Percentiles rank a stretch among this genome's conserved stretches.
phyloP scores from a whole-genome alignment of 2,113 vertebrate genomes.

The Megaleporinus macrocephalus region DNA sequence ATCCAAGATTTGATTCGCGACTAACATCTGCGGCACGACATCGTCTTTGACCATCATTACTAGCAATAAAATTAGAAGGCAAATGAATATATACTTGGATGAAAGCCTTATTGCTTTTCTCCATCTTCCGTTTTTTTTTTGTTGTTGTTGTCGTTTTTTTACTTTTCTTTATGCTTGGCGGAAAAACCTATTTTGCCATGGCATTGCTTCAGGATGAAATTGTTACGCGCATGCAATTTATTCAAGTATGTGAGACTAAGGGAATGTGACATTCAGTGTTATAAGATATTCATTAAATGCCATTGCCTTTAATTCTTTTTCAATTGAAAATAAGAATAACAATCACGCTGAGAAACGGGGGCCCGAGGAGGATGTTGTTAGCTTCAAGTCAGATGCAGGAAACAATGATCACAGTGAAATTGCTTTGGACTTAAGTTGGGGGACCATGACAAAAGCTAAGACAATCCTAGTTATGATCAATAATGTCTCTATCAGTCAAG shows the following conservation, averaged over 20 bases:
- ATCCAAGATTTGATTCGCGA: slow-evolving; percentile 60
- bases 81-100: slow-evolving; percentile 65
- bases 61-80: slow-evolving; percentile 72
- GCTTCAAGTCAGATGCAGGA: slow-evolving; percentile 65
- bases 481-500: slow-evolving; percentile 72
- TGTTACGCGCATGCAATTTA: slow-evolving; percentile 78
- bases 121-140: slow-evolving; percentile 60
- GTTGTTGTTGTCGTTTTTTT: no score
- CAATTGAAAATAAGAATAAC: slow-evolving; percentile 76
- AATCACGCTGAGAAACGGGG: slow-evolving; percentile 60
- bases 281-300: slow-evolving; percentile 81
- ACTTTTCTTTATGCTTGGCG: slow-evolving; percentile 64
- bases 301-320: slow-evolving; percentile 81
- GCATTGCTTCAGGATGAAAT: slow-evolving; percentile 65
- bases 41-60: slow-evolving; percentile 55
- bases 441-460: slow-evolving; percentile 71
- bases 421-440: slow-evolving; percentile 76
- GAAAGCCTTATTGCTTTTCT: slow-evolving; percentile 69
- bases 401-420: slow-evolving; percentile 79
- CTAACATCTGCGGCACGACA: slow-evolving; percentile 68
- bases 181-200: slow-evolving; percentile 68
- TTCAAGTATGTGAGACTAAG: slow-evolving; percentile 75
- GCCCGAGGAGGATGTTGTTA: slow-evolving; percentile 69
- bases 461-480: slow-evolving; percentile 72
- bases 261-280: slow-evolving; percentile 78